Evolutionary conservation across 2,888 invertebrate species (phyloP).

Genomic region (Cosmia pyralina): DNA sequence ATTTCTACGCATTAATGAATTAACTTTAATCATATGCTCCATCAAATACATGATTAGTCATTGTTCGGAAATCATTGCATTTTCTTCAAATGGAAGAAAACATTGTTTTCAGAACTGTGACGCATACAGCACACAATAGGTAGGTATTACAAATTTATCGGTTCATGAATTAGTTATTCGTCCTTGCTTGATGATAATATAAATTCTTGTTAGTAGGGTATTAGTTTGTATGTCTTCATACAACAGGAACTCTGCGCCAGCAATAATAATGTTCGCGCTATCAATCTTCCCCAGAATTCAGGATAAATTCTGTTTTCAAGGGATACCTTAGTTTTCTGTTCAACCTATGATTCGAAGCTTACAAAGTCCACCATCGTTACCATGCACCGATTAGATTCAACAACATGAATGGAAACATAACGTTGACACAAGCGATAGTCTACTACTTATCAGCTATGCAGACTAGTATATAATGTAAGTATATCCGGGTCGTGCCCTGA

Average conservation of each 20-base stretch:
- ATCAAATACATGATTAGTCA: conserved; percentile 4
- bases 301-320: background rate
- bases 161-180: conserved; percentile 36
- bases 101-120: conserved; percentile 21
- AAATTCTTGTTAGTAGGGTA: conserved; percentile 9
- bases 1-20: conserved; percentile 26
- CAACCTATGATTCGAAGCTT: background rate
- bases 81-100: conserved; percentile 26
- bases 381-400: conserved; percentile 20
- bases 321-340: background rate
- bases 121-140: conserved; percentile 12
- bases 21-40: conserved; percentile 8
- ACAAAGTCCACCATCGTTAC: conserved; percentile 12
- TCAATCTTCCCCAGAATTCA: background rate
- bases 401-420: conserved; percentile 28
- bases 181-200: conserved; percentile 25
- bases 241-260: background rate
- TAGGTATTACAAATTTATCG: conserved; percentile 12
- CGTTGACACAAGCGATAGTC: conserved; percentile 20
- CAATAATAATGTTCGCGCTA: background rate
- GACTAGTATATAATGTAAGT: conserved; percentile 17
- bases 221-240: background rate
- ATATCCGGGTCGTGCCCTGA: conserved; percentile 61
- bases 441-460: conserved; percentile 47
- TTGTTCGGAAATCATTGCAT: conserved; percentile 10